Evolutionary conservation across 2,888 invertebrate genomes (phyloP).

Genomic region (Tromatobia lineatoria): DNA sequence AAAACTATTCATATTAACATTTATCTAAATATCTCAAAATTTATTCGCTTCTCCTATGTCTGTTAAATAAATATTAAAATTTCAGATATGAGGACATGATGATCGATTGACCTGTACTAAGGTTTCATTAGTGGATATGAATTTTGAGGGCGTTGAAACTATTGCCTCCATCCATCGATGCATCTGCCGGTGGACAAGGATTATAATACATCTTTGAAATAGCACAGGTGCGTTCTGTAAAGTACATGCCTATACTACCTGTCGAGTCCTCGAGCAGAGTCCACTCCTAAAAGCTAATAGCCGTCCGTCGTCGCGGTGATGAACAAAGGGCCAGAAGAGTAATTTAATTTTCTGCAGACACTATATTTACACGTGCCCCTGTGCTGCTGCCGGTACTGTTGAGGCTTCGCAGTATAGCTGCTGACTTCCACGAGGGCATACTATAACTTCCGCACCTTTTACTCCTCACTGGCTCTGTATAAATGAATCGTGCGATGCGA

Average conservation of each 20-base stretch:
- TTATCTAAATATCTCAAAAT: too few relatives aligned
- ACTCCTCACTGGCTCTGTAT: slow-evolving; percentile 54
- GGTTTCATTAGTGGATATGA: neutral
- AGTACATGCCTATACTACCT: slow-evolving; percentile 56
- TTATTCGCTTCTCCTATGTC: too few relatives aligned
- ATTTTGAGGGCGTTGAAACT: slow-evolving; percentile 13
- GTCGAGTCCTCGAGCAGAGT: slow-evolving; percentile 61
- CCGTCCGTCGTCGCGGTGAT: slow-evolving; percentile 68
- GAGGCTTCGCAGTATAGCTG: slow-evolving; percentile 25
- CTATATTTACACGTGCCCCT: slow-evolving; percentile 67
- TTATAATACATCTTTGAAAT: slow-evolving; percentile 23
- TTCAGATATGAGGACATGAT: neutral
- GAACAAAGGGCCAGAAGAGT: slow-evolving; percentile 69
- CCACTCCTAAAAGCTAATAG: slow-evolving; percentile 65
- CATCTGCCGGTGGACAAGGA: slow-evolving; percentile 47
- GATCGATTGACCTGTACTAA: slow-evolving; percentile 10
- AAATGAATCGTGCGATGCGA: slow-evolving; percentile 59
- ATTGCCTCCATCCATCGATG: slow-evolving; percentile 29
- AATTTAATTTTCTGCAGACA: slow-evolving; percentile 69
- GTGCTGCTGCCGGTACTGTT: slow-evolving; percentile 37
- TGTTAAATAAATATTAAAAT: neutral
- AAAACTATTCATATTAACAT: too few relatives aligned
- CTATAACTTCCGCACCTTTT: slow-evolving; percentile 62
- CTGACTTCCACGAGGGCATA: slow-evolving; percentile 3
- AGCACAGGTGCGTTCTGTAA: slow-evolving; percentile 61